These are phyloP conservation scores for Amphiduros pacificus DNA, from an alignment of 2,888 invertebrate species.

Conservation along the genomic window DNA sequence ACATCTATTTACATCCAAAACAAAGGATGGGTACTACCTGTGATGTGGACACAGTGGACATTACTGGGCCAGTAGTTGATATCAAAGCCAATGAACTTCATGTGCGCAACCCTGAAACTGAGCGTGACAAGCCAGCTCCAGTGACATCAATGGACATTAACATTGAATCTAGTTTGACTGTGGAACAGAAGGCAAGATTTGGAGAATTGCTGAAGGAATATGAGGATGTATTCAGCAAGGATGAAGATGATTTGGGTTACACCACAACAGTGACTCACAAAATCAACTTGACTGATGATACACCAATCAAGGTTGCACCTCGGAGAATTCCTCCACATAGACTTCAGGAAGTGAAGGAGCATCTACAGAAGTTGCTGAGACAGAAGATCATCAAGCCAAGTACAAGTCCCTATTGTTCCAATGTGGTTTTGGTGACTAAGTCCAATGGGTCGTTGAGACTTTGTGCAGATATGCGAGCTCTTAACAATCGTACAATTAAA, in stretches of 20 bases:
- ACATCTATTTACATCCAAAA: not conserved
- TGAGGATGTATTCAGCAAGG: not conserved
- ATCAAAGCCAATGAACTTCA: not conserved
- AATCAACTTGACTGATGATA: not conserved
- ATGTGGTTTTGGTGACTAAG: conserved; percentile 23
- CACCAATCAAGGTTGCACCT: conserved; percentile 3
- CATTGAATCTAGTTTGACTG: not conserved
- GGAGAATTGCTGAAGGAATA: not conserved
- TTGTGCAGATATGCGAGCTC: conserved; percentile 28
- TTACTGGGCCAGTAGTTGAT: not conserved
- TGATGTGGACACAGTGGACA: not conserved
- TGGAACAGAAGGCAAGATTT: not conserved
- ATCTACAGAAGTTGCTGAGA: not conserved
- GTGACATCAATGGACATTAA: not conserved
- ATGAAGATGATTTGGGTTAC: not conserved
- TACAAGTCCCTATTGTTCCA: not conserved
- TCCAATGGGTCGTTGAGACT: conserved; percentile 21
- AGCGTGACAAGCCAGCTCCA: too few species aligned
- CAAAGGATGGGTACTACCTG: not conserved
- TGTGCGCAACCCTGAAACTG: not conserved
- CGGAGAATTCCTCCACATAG: not conserved
- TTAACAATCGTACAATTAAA: conserved; percentile 25
- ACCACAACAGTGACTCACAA: not conserved
- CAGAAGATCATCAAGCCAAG: not conserved
- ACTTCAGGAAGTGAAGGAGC: not conserved